phyloP scores from a whole-genome alignment of 2,888 invertebrate genomes.

The Pharmacophagus antenor region DNA sequence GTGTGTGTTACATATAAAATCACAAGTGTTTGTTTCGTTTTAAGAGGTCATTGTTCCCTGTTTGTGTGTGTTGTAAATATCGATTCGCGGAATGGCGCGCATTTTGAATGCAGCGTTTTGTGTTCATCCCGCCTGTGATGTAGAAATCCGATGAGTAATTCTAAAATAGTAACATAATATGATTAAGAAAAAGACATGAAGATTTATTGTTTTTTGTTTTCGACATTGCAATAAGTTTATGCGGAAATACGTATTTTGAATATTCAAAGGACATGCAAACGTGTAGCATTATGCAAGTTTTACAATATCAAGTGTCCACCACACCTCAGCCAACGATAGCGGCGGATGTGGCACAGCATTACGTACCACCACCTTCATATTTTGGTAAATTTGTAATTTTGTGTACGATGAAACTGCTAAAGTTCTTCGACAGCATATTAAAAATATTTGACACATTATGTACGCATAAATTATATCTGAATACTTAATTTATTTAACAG shows the following conservation, averaged over 20 bases:
- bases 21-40: slow-evolving; percentile 39
- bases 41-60: slow-evolving; percentile 62
- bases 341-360: slow-evolving; percentile 68
- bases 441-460: too few species aligned
- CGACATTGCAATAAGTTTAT: not conserved
- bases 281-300: slow-evolving; percentile 84
- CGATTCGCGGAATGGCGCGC: slow-evolving; percentile 67
- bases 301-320: slow-evolving; percentile 81
- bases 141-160: not conserved
- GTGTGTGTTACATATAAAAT: slow-evolving; percentile 26
- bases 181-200: slow-evolving; percentile 21
- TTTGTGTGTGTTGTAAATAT: slow-evolving; percentile 57
- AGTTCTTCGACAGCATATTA: too few species aligned
- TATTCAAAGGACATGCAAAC: slow-evolving; percentile 73
- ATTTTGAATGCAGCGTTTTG: slow-evolving; percentile 46
- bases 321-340: slow-evolving; percentile 73
- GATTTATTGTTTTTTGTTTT: slow-evolving; percentile 7
- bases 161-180: not conserved
- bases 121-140: slow-evolving; percentile 17
- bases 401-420: too few species aligned
- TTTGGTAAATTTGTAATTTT: slow-evolving; percentile 55
- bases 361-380: slow-evolving; percentile 74
- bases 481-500: too few species aligned
- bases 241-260: slow-evolving; percentile 10
- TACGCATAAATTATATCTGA: too few species aligned